Percentiles rank a stretch among this genome's conserved stretches.
phyloP scores from a whole-genome alignment of 2,113 vertebrate species.

The Tetrao urogallus region DNA sequence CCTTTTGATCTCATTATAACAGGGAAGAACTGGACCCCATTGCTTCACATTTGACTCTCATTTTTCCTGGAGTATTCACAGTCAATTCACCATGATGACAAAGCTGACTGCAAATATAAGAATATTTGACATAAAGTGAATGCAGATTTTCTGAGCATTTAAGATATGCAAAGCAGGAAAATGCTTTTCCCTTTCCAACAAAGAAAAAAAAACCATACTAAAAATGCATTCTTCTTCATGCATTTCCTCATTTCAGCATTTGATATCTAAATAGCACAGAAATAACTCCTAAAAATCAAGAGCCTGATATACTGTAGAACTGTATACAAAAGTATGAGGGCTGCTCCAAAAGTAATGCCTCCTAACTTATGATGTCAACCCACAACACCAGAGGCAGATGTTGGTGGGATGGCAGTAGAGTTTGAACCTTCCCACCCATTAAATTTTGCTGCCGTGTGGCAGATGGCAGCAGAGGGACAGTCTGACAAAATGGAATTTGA shows the following conservation, averaged over 20 bases:
- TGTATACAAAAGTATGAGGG: background rate
- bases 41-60: background rate
- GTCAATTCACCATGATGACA: background rate
- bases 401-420: too few relatives aligned
- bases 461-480: too few relatives aligned
- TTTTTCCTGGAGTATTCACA: background rate
- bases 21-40: background rate
- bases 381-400: too few relatives aligned
- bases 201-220: background rate
- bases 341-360: too few relatives aligned
- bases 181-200: background rate
- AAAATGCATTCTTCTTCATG: background rate
- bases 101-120: background rate
- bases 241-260: background rate
- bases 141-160: background rate
- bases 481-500: too few relatives aligned
- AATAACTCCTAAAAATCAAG: background rate
- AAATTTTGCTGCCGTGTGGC: too few relatives aligned
- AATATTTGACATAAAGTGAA: background rate
- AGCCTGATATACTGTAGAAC: background rate
- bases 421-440: too few relatives aligned
- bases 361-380: too few relatives aligned
- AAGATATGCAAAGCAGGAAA: background rate
- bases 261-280: background rate
- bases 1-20: background rate